Base-by-base conservation (phyloP, 2,113 vertebrate species). In the Mesoclemmys tuberculata region DNA sequence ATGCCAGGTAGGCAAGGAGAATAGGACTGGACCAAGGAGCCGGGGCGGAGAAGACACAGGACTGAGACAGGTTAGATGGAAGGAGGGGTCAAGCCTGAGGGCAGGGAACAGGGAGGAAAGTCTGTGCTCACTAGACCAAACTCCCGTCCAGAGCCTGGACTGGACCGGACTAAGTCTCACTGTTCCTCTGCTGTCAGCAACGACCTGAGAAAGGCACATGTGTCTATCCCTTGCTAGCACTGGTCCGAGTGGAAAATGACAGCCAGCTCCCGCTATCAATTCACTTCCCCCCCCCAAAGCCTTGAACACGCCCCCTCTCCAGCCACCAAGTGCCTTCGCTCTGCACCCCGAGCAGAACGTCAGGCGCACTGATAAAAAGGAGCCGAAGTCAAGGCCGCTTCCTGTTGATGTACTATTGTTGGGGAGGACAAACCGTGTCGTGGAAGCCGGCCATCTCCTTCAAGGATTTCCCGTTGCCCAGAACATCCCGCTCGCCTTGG, bases 371-470 rank as follows among this genome's bases (percentile, higher is more conserved):
- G 35, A 38, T 74, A 31, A 21, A 87, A 21, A 11, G 6, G 86
- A 55, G 91, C 75, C 2, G 0, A 44, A 82, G 93, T 96, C 96
- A 97, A 97, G 96, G 96, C 89, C 88, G 38, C 92, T 96, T 97
- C 97, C 97, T 97, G 97, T 97, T 97, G 96, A 95, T 97, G 92
- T 95, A 68, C 91, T 64, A 87, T 93, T 71, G 96, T 75, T 4
- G 7, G 87, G 71, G 82, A 92, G 94, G 94, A 95, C 96, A 91
- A 94, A 83, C 13, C 56, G 64, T 31, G 61, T 2, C 38, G 9
- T 14, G 93, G 88, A 80, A 77, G 31, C 68, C 55, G 38, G 93
- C 93, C 55, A 52, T 82, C 79, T 85, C 94, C 84, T 88, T 96
- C 96, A 96, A 96, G 96, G 96, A 97, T 97, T 97, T 97, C 97